phyloP scores from a whole-genome alignment of 2,113 vertebrate genomes.

The Turnix velox region DNA sequence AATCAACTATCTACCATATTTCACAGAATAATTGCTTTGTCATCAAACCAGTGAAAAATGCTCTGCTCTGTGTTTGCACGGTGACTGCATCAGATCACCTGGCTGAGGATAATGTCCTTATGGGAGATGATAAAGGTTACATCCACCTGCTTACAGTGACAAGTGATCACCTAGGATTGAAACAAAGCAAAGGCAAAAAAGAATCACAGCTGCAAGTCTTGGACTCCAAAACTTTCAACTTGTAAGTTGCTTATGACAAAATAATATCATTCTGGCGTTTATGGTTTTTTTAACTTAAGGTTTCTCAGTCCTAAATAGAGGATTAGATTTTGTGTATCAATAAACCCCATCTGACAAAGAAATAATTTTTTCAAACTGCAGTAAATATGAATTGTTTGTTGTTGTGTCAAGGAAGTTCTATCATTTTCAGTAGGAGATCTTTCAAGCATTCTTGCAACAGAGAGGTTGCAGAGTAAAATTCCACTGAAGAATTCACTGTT shows the following conservation, averaged over 20 bases:
- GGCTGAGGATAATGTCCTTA: constrained; percentile 63
- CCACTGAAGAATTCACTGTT: neutral
- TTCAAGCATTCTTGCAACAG: neutral
- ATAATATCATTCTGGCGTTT: neutral
- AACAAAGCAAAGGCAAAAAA: constrained; percentile 52
- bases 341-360: neutral
- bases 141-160: constrained; percentile 67
- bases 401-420: neutral
- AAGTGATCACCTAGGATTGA: constrained; percentile 64
- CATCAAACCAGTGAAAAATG: constrained; percentile 74
- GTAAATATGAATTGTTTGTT: neutral
- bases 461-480: neutral
- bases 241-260: constrained; percentile 33
- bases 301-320: neutral
- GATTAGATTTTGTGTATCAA: neutral
- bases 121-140: constrained; percentile 75
- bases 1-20: neutral
- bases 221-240: constrained; percentile 66
- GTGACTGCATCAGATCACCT: constrained; percentile 25
- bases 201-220: constrained; percentile 38
- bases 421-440: neutral
- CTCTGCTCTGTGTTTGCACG: constrained; percentile 64
- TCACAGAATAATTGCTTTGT: constrained; percentile 66
- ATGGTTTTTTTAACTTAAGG: neutral
- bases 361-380: neutral